Evolutionary conservation across 2,797 vertebrate genomes (phyloP).

Genomic region (Sardinella longiceps): DNA sequence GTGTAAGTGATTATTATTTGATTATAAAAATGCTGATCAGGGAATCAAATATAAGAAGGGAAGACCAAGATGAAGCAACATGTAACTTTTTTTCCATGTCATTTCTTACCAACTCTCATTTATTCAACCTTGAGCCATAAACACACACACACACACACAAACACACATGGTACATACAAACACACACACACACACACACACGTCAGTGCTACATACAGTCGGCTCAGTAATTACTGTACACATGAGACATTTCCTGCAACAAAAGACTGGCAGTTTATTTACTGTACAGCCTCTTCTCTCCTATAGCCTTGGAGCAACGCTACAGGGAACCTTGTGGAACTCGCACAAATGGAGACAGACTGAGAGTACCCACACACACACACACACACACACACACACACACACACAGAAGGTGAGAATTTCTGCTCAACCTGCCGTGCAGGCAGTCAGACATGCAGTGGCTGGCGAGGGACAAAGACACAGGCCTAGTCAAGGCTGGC

Average conservation of each 20-base stretch:
- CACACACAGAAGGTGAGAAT: neutral
- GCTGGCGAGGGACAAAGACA: neutral
- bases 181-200: neutral
- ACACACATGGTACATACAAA: conserved; percentile 8
- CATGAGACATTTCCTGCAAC: conserved; percentile 9
- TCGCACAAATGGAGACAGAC: neutral
- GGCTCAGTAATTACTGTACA: conserved; percentile 41
- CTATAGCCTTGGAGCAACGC: conserved; percentile 10
- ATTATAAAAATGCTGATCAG: neutral
- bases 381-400: too few species aligned
- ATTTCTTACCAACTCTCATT: neutral
- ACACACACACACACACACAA: conserved; percentile 10
- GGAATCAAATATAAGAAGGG: neutral
- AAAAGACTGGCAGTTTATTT: conserved; percentile 17
- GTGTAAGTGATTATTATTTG: neutral
- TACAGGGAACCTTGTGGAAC: conserved; percentile 28
- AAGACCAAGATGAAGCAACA: neutral
- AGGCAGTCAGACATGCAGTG: neutral
- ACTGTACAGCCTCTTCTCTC: neutral
- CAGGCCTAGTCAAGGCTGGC: neutral
- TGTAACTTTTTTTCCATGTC: neutral
- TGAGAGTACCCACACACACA: conserved; percentile 25
- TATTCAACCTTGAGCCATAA: neutral
- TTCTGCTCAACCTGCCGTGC: too few species aligned
- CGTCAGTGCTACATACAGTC: neutral